Conservation (phyloP, 2,113 vertebrate genomes). For the Podocnemis expansa region DNA sequence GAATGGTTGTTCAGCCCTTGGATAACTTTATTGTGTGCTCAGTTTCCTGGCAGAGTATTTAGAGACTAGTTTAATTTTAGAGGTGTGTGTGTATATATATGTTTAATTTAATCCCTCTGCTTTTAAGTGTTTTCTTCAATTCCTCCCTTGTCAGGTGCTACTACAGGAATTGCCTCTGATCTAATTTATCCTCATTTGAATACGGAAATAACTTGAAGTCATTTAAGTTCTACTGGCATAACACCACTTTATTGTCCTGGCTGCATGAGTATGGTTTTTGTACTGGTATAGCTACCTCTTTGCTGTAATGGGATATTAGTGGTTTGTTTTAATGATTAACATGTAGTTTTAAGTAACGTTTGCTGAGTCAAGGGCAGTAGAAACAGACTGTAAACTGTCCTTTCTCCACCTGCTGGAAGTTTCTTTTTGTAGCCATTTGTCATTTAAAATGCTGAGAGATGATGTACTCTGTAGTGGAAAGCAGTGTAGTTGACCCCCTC, state of each 20-base stretch:
- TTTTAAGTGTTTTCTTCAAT: background rate
- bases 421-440: background rate
- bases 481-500: background rate
- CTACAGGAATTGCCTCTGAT: accelerated
- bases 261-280: accelerated
- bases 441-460: background rate
- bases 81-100: no score
- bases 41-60: background rate
- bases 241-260: background rate
- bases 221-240: background rate
- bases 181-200: background rate
- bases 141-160: background rate
- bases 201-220: background rate
- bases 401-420: background rate
- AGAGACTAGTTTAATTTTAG: background rate
- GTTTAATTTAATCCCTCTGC: background rate
- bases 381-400: background rate
- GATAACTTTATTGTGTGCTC: background rate
- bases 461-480: background rate
- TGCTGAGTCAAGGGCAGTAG: background rate
- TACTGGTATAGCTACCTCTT: accelerated
- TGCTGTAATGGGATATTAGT: background rate
- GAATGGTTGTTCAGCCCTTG: accelerated
- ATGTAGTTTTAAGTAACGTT: background rate
- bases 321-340: background rate